A percentile compares a stretch with the other conserved stretches of the same genome.
Conservation (phyloP, 2,113 vertebrate species). For the Tenebrosternarchus preto region DNA sequence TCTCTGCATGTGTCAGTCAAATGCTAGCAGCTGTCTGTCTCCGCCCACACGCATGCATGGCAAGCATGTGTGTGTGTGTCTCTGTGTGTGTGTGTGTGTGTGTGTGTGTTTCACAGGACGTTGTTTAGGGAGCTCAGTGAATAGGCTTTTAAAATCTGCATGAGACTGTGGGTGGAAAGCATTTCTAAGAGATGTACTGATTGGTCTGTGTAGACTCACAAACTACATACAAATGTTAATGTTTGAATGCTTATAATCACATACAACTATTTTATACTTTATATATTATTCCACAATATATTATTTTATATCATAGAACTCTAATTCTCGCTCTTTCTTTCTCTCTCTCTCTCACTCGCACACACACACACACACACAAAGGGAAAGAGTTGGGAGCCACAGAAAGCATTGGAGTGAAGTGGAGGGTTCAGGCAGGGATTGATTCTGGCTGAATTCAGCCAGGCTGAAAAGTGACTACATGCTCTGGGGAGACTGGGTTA, state of each 20-base stretch:
- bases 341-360: neutral
- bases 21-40: constrained; percentile 36
- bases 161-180: too few relatives aligned
- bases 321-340: neutral
- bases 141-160: too few relatives aligned
- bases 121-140: neutral
- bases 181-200: too few relatives aligned
- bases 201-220: too few relatives aligned
- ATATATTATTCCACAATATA: too few relatives aligned
- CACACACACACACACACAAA: constrained; percentile 4
- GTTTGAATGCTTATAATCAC: neutral
- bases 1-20: constrained; percentile 37
- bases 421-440: constrained; percentile 17
- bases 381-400: neutral
- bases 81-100: neutral
- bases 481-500: constrained; percentile 2
- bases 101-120: neutral
- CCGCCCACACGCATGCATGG: neutral
- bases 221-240: too few relatives aligned
- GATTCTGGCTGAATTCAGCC: constrained; percentile 8
- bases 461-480: constrained; percentile 26
- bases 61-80: neutral
- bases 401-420: neutral
- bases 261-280: neutral
- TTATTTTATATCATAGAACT: too few relatives aligned